Conservation (phyloP, 2,888 invertebrate genomes). For the Mesodorylaimus sp. region DNA sequence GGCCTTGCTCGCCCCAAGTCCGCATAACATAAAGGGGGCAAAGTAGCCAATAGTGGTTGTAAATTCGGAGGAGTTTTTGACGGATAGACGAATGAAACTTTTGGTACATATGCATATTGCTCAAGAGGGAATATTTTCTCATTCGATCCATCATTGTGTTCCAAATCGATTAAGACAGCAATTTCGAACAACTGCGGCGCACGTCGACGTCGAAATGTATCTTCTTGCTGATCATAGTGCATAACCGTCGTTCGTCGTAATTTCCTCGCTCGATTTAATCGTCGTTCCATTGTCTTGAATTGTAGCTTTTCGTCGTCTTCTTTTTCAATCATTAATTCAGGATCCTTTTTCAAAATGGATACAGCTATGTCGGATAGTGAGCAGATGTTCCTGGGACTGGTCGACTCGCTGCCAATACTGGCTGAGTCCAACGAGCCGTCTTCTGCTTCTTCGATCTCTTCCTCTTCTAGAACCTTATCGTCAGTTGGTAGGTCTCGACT, state of each 20-base stretch:
- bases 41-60: neutral
- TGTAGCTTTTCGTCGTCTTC: too few species aligned
- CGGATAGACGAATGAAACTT: slow-evolving; percentile 3
- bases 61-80: neutral
- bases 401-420: too few species aligned
- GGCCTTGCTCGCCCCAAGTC: slow-evolving; percentile 1
- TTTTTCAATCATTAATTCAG: too few species aligned
- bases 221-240: slow-evolving; percentile 7
- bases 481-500: too few species aligned
- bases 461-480: too few species aligned
- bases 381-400: too few species aligned
- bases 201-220: neutral
- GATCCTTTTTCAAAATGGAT: too few species aligned
- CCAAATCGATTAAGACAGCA: slow-evolving; percentile 1
- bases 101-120: neutral
- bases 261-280: neutral
- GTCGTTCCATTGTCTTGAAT: too few species aligned
- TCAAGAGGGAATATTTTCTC: too few species aligned
- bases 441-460: too few species aligned
- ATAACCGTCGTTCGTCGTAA: slow-evolving; percentile 2
- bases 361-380: too few species aligned
- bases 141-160: neutral
- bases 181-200: slow-evolving; percentile 10
- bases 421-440: too few species aligned
- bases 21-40: slow-evolving; percentile 9